Percentiles rank a stretch among this genome's conserved stretches.
phyloP scores from a whole-genome alignment of 2,888 invertebrate species.

The Anagyrus pseudococci region DNA sequence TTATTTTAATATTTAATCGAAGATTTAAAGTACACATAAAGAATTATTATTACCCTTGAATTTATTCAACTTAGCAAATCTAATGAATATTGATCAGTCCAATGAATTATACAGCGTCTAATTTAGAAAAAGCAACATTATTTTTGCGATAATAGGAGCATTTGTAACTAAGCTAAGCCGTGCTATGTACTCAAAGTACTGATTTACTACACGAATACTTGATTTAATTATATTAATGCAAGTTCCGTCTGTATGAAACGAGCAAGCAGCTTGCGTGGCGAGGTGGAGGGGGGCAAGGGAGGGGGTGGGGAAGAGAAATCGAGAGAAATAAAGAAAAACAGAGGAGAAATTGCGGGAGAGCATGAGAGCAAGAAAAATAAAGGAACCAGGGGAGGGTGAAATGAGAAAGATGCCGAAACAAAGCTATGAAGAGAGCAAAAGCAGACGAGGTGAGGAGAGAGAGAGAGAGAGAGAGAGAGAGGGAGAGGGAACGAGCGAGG shows the following conservation, averaged over 20 bases:
- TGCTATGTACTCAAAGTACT: not conserved
- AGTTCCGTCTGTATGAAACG: not conserved
- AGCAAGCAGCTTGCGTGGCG: not conserved
- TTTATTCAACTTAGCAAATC: too few relatives aligned
- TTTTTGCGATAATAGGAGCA: slow-evolving; percentile 7
- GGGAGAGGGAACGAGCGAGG: slow-evolving; percentile 1
- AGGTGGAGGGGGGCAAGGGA: not conserved
- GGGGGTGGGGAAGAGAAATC: not conserved
- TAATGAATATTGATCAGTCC: too few relatives aligned
- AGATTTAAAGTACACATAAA: too few relatives aligned
- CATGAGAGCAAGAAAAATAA: slow-evolving; percentile 16
- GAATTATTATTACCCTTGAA: too few relatives aligned
- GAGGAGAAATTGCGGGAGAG: slow-evolving; percentile 6
- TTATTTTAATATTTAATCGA: too few relatives aligned
- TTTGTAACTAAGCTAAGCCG: slow-evolving; percentile 6
- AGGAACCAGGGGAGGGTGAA: not conserved
- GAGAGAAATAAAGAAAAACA: slow-evolving; percentile 6
- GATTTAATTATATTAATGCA: slow-evolving; percentile 25
- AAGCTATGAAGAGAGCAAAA: not conserved
- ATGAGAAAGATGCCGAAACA: slow-evolving; percentile 9
- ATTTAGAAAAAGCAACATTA: not conserved
- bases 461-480: not conserved
- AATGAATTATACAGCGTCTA: too few relatives aligned
- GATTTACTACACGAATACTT: slow-evolving; percentile 20
- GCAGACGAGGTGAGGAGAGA: not conserved